Percentiles rank a stretch among this genome's conserved stretches.
These are phyloP conservation scores for Pemphigus obesinymphae DNA, from an alignment of 1,140 invertebrate species.

Conservation along the genomic window DNA sequence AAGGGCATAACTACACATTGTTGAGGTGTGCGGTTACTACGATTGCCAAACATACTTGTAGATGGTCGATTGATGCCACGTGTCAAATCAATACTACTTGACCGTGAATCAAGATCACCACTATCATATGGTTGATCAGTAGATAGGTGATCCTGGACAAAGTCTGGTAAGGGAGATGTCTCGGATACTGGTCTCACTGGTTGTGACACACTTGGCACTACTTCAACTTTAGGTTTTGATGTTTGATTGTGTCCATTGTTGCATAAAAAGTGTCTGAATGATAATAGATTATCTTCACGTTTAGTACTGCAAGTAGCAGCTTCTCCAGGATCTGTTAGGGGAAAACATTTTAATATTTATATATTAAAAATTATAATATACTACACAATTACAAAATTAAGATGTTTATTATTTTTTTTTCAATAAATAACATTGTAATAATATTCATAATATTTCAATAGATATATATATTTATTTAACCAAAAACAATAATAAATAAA, in stretches of 20 bases:
- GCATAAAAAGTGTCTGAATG: conserved; percentile 74
- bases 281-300: conserved; percentile 69
- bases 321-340: conserved; percentile 29
- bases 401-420: no score
- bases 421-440: no score
- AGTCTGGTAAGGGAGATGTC: conserved; percentile 57
- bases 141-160: conserved; percentile 60
- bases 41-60: conserved; percentile 27
- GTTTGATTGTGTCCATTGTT: conserved; percentile 50
- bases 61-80: conserved; percentile 21
- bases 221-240: conserved; percentile 37
- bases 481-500: no score
- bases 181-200: conserved; percentile 33
- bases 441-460: no score
- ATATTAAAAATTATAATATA: background rate
- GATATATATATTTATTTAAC: no score
- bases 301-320: conserved; percentile 47
- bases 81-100: conserved; percentile 26
- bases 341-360: no score
- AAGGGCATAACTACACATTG: conserved; percentile 44
- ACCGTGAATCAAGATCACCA: conserved; percentile 22
- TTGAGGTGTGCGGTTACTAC: conserved; percentile 37
- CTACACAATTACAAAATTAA: no score
- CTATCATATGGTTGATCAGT: conserved; percentile 51
- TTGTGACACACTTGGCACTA: conserved; percentile 34